Base-by-base conservation (phyloP, 2,888 invertebrate species). In the Trypoxylon attenuatum region DNA sequence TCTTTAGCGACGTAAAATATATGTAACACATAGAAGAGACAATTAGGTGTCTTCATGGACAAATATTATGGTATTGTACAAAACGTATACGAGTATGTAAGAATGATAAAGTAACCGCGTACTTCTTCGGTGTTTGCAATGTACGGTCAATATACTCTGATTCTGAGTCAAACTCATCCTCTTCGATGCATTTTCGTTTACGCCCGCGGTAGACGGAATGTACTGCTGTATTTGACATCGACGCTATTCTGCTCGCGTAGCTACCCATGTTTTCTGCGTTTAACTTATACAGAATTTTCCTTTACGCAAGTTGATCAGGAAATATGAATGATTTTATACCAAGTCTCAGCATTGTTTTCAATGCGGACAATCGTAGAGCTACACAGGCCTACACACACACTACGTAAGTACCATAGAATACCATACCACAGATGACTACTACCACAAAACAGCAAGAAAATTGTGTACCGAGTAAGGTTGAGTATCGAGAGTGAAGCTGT, bases 111-210 rank as follows among this genome's bases (percentile, higher is more conserved):
- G n/a, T n/a, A n/a, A n/a, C n/a, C 61, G 71, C 85, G 80, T 83
- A 91, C 92, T 89, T 91, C 87, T 92, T 92, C 1, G 92, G 91
- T n/a, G 90, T 90, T 76, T 90, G 90, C 58, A 91, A 82, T 0
- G 89, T 89, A 73, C 89, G 88, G 68, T 90, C 89, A 70, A 90
- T 89, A 53, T 89, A 88, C 76, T 88, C 88, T 56, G 88, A 87
- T 67, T 89, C 87, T 52, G 88, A 87, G 72, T 90, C 88, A 60
- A 88, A 86, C 41, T 85, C 82, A 61, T 88, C 89, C 33, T 88
- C 88, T 52, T 90, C 90, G 69, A 88, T 89, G 50, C 88, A 88
- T 82, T 91, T 91, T 59, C 91, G 87, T 66, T 91, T 89, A 50
- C 88, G 86, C 4, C 89, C 88, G 13, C 84, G 80, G 61, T 82